These are phyloP conservation scores for Loxodonta africana DNA, from an alignment of 2,113 vertebrate genomes.

Conservation along the genomic window DNA sequence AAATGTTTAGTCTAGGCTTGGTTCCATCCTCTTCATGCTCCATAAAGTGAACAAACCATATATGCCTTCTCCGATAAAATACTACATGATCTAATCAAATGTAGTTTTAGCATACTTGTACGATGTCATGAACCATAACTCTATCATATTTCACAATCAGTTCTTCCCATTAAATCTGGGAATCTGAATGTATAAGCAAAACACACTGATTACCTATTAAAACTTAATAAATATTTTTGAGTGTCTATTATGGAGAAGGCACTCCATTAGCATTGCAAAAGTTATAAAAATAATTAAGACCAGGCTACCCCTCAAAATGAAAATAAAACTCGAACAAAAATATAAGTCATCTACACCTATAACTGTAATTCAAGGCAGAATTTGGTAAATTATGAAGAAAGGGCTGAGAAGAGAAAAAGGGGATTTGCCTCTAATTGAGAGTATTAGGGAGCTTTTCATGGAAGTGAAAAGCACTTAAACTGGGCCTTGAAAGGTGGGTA, in stretches of 20 bases:
- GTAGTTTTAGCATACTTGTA: conserved; percentile 29
- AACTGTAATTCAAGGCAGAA: background rate
- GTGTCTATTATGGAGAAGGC: background rate
- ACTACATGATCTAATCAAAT: conserved; percentile 65
- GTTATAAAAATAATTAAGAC: conserved; percentile 24
- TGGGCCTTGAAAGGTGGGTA: background rate
- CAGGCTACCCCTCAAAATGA: background rate
- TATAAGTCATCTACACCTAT: background rate
- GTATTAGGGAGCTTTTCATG: background rate
- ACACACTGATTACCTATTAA: background rate
- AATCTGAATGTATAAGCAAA: conserved; percentile 36
- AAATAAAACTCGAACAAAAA: conserved; percentile 29
- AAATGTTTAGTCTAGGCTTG: conserved; percentile 82
- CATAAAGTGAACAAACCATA: conserved; percentile 55
- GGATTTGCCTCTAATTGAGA: background rate
- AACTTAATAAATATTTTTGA: conserved; percentile 52
- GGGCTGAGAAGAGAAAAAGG: background rate
- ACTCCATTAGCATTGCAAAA: background rate
- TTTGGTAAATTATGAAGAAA: conserved; percentile 2
- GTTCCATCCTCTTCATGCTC: conserved; percentile 35
- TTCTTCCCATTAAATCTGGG: conserved; percentile 29
- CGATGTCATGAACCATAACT: conserved; percentile 36
- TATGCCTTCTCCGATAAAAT: background rate
- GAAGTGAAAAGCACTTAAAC: background rate
- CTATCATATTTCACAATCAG: conserved; percentile 44